Evolutionary conservation across 2,888 invertebrate species (phyloP).

Genomic region (Caenorhabditis uteleia): DNA sequence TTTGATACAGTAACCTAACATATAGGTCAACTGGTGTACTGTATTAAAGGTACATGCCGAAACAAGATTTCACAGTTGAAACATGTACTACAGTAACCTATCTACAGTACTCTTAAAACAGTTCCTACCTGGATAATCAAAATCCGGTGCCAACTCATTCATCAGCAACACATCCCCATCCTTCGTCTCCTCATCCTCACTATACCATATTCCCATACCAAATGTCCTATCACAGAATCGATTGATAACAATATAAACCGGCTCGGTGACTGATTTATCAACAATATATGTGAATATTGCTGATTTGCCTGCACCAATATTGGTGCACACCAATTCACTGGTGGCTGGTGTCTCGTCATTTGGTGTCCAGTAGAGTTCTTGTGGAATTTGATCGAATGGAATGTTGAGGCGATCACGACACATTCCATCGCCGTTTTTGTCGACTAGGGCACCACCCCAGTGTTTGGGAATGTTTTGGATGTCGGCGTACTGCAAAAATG

Average conservation of each 20-base stretch:
- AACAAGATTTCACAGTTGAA: too few relatives aligned
- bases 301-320: slow-evolving; percentile 50
- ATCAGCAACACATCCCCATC: slow-evolving; percentile 37
- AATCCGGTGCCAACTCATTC: slow-evolving; percentile 50
- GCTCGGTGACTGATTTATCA: slow-evolving; percentile 28
- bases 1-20: too few relatives aligned
- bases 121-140: slow-evolving; percentile 49
- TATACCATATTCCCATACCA: slow-evolving; percentile 55
- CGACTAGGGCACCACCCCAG: slow-evolving; percentile 58
- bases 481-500: slow-evolving; percentile 38
- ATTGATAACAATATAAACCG: slow-evolving; percentile 49
- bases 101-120: not conserved
- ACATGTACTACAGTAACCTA: not conserved
- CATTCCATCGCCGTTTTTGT: slow-evolving; percentile 52
- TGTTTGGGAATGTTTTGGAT: slow-evolving; percentile 55
- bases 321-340: slow-evolving; percentile 35
- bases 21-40: too few relatives aligned
- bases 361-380: slow-evolving; percentile 54
- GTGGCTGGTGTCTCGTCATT: slow-evolving; percentile 42
- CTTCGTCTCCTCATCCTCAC: slow-evolving; percentile 25
- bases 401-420: slow-evolving; percentile 54
- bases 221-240: slow-evolving; percentile 59
- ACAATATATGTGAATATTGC: slow-evolving; percentile 47
- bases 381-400: slow-evolving; percentile 54
- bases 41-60: too few relatives aligned